Evolutionary conservation across 92 coral and sea anemone species (phyloP).

Genomic region (Heteractis magnifica): DNA sequence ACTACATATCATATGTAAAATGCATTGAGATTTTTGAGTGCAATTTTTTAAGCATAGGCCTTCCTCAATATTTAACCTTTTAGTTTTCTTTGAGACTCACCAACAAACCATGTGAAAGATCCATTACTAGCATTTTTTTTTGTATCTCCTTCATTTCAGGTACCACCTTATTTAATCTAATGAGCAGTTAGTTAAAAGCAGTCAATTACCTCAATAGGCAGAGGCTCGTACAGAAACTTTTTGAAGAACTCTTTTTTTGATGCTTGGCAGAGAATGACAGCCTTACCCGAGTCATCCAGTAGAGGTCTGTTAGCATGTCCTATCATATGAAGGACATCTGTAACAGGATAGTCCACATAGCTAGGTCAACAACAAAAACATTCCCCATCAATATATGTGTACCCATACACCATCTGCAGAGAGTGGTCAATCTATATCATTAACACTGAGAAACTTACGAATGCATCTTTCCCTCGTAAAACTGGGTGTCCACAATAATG

Average conservation of each 20-base stretch:
- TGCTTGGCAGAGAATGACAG: conserved; percentile 95
- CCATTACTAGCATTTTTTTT: no score
- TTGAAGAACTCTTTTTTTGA: conserved; percentile 98
- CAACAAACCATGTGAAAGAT: no score
- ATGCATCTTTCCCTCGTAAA: conserved; percentile 96
- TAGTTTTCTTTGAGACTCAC: no score
- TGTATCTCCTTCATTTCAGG: no score
- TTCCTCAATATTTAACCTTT: no score
- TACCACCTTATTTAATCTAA: background rate
- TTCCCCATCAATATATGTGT: background rate
- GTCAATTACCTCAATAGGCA: conserved; percentile 86
- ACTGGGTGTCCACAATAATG: conserved; percentile 93
- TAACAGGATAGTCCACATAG: conserved; percentile 93
- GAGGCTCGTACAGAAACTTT: conserved; percentile 94
- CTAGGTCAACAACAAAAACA: conserved; percentile 15
- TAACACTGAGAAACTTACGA: conserved; percentile 68
- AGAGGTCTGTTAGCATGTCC: conserved; percentile 92
- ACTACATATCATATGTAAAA: no score
- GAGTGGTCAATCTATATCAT: background rate
- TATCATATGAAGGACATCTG: conserved; percentile 94
- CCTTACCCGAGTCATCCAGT: conserved; percentile 92
- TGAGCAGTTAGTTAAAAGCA: background rate
- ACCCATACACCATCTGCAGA: background rate
- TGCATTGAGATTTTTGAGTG: no score
- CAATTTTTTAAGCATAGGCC: no score